These are phyloP conservation scores for Tetragonisca angustula DNA, from an alignment of 2,888 invertebrate species.

Conservation along the genomic window DNA sequence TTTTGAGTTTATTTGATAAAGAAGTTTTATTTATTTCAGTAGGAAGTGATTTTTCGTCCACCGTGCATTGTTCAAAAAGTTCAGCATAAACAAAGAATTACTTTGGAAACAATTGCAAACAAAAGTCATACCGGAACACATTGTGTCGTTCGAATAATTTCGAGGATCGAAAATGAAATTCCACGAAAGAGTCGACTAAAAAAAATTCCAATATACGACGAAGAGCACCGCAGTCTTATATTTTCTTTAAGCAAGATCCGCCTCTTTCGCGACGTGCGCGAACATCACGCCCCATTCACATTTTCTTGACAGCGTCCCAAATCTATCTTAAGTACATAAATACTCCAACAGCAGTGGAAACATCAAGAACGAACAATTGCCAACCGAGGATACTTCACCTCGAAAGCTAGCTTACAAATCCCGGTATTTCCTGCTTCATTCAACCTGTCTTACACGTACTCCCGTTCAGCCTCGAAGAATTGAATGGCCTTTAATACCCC, in stretches of 20 bases:
- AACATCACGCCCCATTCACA: background rate
- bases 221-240: too few species aligned
- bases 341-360: background rate
- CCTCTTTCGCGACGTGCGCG: background rate
- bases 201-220: too few species aligned
- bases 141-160: background rate
- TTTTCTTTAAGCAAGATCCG: background rate
- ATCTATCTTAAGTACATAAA: background rate
- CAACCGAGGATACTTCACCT: background rate
- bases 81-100: background rate
- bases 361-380: background rate
- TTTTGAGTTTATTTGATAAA: too few species aligned
- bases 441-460: background rate
- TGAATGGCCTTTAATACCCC: conserved; percentile 6
- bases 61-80: background rate
- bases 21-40: too few species aligned
- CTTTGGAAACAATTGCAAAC: background rate
- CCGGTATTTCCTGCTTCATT: background rate
- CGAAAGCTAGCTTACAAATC: too few species aligned
- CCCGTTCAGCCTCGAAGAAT: background rate
- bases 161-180: background rate
- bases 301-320: background rate
- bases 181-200: background rate
- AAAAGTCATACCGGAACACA: background rate
- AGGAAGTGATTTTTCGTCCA: too few species aligned